A percentile compares a stretch with the other conserved stretches of the same genome.
Evolutionary conservation across 2,113 vertebrate species (phyloP).

Genomic region (Ictalurus punctatus): DNA sequence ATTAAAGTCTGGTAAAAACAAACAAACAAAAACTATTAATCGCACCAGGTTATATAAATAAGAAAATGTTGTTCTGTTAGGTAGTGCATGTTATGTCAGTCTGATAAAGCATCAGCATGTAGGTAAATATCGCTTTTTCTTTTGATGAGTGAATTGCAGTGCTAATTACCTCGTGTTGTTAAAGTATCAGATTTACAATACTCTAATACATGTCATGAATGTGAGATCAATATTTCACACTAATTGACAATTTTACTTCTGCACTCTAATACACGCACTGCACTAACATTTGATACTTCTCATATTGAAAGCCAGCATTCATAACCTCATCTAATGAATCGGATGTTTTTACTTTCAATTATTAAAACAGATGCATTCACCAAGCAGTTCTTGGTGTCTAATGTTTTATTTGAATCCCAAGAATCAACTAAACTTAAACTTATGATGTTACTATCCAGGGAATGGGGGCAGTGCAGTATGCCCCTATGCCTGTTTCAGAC

Average conservation of each 20-base stretch:
- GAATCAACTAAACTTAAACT: not conserved
- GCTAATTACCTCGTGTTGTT: conserved; percentile 13
- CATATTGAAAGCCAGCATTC: not conserved
- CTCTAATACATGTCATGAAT: not conserved
- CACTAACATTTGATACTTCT: not conserved
- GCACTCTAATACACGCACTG: not conserved
- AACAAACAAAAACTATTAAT: not conserved
- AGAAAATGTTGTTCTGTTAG: not conserved
- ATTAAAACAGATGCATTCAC: not conserved
- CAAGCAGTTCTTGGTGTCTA: not conserved
- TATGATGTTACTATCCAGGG: not conserved
- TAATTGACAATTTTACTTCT: conserved; percentile 7
- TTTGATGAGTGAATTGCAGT: not conserved
- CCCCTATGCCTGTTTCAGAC: not conserved
- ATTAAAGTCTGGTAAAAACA: not conserved
- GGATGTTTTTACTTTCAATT: not conserved
- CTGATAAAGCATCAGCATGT: conserved; percentile 4
- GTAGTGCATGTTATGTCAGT: conserved; percentile 9
- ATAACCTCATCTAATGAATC: not conserved
- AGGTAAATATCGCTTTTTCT: conserved; percentile 21
- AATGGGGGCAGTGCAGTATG: not conserved
- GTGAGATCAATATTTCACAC: conserved; percentile 5
- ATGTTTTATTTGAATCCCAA: not conserved
- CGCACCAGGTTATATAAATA: not conserved
- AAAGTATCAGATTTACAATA: not conserved